phyloP scores from a whole-genome alignment of 2,797 vertebrate genomes.

The Hydrophis major region DNA sequence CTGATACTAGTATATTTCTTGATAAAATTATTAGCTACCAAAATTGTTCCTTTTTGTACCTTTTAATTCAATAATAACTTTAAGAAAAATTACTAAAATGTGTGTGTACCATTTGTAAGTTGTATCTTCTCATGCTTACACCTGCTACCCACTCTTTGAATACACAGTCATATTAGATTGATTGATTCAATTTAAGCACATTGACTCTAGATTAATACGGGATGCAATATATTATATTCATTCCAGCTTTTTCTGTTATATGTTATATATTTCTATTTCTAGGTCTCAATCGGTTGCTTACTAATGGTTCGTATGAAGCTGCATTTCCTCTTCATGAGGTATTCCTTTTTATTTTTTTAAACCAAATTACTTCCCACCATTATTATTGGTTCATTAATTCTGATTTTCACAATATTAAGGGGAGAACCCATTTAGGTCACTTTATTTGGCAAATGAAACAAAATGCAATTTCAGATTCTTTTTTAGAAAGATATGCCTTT shows the following conservation, averaged over 20 bases:
- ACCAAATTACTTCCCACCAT: neutral
- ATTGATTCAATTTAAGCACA: neutral
- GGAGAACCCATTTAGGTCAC: neutral
- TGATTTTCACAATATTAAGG: neutral
- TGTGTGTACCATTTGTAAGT: slow-evolving; percentile 3
- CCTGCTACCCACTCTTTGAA: neutral
- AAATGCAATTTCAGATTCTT: neutral
- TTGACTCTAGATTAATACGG: neutral
- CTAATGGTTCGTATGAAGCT: slow-evolving; percentile 90
- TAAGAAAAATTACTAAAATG: neutral
- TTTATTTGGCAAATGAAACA: neutral
- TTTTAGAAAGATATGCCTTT: neutral
- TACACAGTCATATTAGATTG: slow-evolving; percentile 1
- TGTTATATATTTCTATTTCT: slow-evolving; percentile 46
- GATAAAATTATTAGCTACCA: neutral
- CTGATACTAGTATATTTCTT: neutral
- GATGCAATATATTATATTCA: neutral
- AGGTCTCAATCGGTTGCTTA: slow-evolving; percentile 92
- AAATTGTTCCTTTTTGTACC: neutral
- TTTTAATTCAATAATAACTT: neutral
- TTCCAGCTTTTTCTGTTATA: slow-evolving; percentile 33
- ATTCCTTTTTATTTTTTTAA: slow-evolving; percentile 51
- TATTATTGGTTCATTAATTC: neutral
- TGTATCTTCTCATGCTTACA: slow-evolving; percentile 8
- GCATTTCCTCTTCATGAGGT: slow-evolving; percentile 95